Evolutionary conservation across 35 echinoderm and acorn worm genomes (phyloP).

Genomic region (Ophiothrix spiculata): DNA sequence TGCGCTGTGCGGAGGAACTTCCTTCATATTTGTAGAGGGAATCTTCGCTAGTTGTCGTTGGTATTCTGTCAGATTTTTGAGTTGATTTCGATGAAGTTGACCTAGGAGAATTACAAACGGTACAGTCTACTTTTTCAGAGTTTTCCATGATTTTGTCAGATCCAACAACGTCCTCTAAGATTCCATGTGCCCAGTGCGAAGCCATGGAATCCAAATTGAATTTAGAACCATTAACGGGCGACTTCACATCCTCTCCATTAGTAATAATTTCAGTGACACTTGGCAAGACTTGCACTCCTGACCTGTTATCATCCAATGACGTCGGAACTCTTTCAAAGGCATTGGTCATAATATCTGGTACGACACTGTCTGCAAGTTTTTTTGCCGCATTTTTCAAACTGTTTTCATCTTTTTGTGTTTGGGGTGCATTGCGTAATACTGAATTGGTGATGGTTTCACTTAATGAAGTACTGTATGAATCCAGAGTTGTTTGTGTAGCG

Average conservation of each 20-base stretch:
- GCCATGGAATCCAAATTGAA: neutral
- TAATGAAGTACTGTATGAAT: slow-evolving; percentile 64
- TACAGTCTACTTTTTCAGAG: neutral
- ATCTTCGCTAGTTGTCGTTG: neutral
- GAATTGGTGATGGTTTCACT: slow-evolving; percentile 83
- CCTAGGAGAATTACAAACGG: neutral
- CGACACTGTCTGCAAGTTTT: neutral
- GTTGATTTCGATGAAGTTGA: neutral
- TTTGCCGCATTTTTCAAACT: neutral
- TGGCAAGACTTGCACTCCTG: neutral
- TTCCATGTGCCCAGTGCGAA: neutral
- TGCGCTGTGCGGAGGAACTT: neutral
- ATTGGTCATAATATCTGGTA: slow-evolving; percentile 1
- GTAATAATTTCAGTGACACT: neutral
- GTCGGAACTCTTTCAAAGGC: neutral
- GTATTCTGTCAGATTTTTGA: slow-evolving; percentile 3
- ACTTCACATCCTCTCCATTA: neutral
- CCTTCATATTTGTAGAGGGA: neutral
- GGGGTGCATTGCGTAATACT: slow-evolving; percentile 66
- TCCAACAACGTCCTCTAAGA: neutral
- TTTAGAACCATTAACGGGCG: neutral
- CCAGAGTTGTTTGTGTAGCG: slow-evolving; percentile 24
- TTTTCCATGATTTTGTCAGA: neutral
- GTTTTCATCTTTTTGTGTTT: neutral
- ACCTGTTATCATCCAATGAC: neutral